These are phyloP conservation scores for Blera fallax DNA, from an alignment of 2,888 invertebrate species.

Conservation along the genomic window DNA sequence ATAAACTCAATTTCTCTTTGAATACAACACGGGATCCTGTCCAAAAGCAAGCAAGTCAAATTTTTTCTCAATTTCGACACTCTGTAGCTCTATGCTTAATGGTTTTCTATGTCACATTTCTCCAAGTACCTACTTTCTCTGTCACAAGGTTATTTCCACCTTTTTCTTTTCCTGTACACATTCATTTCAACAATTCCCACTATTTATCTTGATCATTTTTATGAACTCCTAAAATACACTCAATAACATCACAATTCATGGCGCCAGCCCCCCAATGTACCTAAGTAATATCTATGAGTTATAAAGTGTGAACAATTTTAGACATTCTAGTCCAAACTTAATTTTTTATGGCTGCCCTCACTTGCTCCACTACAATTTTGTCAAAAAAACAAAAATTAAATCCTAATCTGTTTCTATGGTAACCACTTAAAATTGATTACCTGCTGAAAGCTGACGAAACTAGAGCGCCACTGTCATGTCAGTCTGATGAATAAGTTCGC, in stretches of 20 bases:
- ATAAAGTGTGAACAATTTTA: not conserved
- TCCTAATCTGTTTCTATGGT: too few relatives aligned
- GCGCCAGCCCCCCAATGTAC: not conserved
- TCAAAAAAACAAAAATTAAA: not conserved
- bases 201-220: not conserved
- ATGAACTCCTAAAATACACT: not conserved
- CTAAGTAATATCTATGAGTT: not conserved
- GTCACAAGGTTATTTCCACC: too few relatives aligned
- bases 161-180: too few relatives aligned
- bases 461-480: not conserved
- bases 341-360: not conserved
- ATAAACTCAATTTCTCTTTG: too few relatives aligned
- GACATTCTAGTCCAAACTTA: not conserved
- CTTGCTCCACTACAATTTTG: not conserved
- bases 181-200: not conserved
- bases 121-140: too few relatives aligned
- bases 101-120: too few relatives aligned
- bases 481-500: not conserved
- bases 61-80: too few relatives aligned
- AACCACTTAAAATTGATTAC: slow-evolving; percentile 20
- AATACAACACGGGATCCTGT: too few relatives aligned
- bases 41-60: too few relatives aligned
- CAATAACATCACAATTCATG: not conserved
- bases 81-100: too few relatives aligned
- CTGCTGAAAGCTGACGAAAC: slow-evolving; percentile 14